A percentile compares a stretch with the other conserved stretches of the same genome.
Evolutionary conservation across 1,140 invertebrate species (phyloP).

Genomic region (Caerostris darwini): DNA sequence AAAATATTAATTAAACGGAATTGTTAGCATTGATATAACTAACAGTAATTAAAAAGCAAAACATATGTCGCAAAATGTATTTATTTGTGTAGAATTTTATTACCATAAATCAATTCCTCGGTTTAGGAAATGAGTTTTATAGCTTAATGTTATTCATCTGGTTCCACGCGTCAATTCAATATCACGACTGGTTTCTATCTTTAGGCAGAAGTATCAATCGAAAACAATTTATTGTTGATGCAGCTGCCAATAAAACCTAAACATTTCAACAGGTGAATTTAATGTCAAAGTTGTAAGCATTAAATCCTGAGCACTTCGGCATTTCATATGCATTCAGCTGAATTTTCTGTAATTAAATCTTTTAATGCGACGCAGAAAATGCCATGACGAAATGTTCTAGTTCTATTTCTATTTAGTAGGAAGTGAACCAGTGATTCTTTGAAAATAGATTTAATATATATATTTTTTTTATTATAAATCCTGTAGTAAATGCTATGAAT

Average conservation of each 20-base stretch:
- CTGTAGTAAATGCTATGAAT: no score
- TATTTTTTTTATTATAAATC: no score
- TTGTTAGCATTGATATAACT: no score
- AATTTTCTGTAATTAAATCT: not conserved
- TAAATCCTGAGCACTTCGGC: not conserved
- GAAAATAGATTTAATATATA: no score
- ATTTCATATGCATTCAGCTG: not conserved
- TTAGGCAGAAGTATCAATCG: not conserved
- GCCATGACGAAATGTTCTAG: not conserved
- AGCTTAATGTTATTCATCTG: not conserved
- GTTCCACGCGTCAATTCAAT: not conserved
- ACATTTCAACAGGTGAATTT: conserved; percentile 9
- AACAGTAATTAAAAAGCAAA: not conserved
- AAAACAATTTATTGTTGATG: not conserved
- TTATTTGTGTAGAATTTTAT: not conserved
- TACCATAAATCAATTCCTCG: not conserved
- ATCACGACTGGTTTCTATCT: not conserved
- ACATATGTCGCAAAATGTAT: no score
- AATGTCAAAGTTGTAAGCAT: not conserved
- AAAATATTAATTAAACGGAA: no score
- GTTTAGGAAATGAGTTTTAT: not conserved
- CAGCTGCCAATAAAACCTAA: not conserved
- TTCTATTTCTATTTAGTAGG: no score
- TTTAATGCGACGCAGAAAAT: not conserved
- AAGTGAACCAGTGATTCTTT: no score